phyloP scores from a whole-genome alignment of 1,140 invertebrate genomes.

The Drosophila nasuta region DNA sequence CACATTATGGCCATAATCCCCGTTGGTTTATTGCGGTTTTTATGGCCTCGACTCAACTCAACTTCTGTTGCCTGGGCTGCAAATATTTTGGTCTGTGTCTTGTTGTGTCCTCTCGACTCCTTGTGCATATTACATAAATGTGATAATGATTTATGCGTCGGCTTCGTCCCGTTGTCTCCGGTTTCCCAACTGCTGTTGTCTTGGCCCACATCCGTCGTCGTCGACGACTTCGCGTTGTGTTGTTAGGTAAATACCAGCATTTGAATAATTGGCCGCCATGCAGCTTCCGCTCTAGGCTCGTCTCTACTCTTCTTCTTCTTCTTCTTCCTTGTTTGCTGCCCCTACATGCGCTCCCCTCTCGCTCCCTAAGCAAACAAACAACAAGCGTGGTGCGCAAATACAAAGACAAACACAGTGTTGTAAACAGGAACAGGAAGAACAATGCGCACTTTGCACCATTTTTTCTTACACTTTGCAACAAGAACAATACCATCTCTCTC shows the following conservation, averaged over 20 bases:
- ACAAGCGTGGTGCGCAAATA: constrained; percentile 58
- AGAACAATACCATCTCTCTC: not conserved
- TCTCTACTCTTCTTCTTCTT: not conserved
- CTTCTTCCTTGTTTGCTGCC: not conserved
- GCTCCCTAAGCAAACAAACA: constrained; percentile 66
- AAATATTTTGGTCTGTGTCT: constrained; percentile 60
- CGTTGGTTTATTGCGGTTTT: constrained; percentile 82
- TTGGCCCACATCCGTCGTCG: constrained; percentile 72
- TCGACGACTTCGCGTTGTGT: constrained; percentile 30
- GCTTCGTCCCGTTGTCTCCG: constrained; percentile 8
- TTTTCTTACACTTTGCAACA: constrained; percentile 51
- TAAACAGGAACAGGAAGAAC: constrained; percentile 58
- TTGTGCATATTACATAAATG: constrained; percentile 76
- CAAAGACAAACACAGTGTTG: constrained; percentile 62
- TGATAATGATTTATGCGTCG: constrained; percentile 78
- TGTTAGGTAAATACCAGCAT: constrained; percentile 80
- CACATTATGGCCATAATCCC: constrained; percentile 79
- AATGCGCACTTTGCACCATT: constrained; percentile 61
- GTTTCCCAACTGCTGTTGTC: constrained; percentile 20
- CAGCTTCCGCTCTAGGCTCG: constrained; percentile 66
- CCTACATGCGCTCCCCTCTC: not conserved
- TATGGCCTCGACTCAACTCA: constrained; percentile 51
- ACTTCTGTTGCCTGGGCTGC: constrained; percentile 31
- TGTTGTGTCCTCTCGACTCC: constrained; percentile 21
- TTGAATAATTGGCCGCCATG: constrained; percentile 79